These are phyloP conservation scores for Scrobipalpa costella DNA, from an alignment of 2,888 invertebrate species.

Conservation along the genomic window DNA sequence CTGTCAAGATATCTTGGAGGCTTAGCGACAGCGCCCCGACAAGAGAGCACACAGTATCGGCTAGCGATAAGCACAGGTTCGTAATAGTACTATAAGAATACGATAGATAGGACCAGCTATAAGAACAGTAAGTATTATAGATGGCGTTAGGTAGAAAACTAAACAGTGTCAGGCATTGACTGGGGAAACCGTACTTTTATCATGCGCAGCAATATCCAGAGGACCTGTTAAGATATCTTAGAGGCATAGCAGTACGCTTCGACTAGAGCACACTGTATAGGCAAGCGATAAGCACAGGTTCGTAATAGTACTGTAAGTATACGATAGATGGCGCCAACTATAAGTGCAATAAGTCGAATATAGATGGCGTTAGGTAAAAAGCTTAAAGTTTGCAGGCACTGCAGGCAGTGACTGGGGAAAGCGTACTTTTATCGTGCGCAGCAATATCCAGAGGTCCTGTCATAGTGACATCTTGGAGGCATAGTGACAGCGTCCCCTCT, in stretches of 20 bases:
- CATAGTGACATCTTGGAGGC: slow-evolving; percentile 79
- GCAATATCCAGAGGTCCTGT: slow-evolving; percentile 53
- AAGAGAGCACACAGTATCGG: slow-evolving; percentile 78
- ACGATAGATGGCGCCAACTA: background rate
- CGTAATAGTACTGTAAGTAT: slow-evolving; percentile 18
- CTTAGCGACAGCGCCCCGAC: slow-evolving; percentile 77
- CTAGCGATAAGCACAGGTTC: slow-evolving; percentile 78
- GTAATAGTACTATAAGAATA: background rate
- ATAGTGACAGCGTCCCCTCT: slow-evolving; percentile 77
- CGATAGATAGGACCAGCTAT: background rate
- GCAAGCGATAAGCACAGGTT: slow-evolving; percentile 78
- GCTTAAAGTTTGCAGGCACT: too few species aligned
- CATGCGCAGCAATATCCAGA: slow-evolving; percentile 70
- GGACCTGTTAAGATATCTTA: slow-evolving; percentile 65
- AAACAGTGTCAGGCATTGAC: slow-evolving; percentile 84
- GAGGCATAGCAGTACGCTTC: slow-evolving; percentile 81
- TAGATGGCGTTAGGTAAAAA: background rate
- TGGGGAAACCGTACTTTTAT: slow-evolving; percentile 86
- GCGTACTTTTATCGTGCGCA: slow-evolving; percentile 83
- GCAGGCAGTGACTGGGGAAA: slow-evolving; percentile 85
- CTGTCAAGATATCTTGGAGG: slow-evolving; percentile 75
- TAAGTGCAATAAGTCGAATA: too few species aligned
- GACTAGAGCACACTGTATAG: slow-evolving; percentile 77
- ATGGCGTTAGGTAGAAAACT: background rate
- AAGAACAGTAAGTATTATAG: too few species aligned